Percentiles rank a stretch among this genome's conserved stretches.
Conservation (phyloP, 2,797 vertebrate species). For the Squalus acanthias region DNA sequence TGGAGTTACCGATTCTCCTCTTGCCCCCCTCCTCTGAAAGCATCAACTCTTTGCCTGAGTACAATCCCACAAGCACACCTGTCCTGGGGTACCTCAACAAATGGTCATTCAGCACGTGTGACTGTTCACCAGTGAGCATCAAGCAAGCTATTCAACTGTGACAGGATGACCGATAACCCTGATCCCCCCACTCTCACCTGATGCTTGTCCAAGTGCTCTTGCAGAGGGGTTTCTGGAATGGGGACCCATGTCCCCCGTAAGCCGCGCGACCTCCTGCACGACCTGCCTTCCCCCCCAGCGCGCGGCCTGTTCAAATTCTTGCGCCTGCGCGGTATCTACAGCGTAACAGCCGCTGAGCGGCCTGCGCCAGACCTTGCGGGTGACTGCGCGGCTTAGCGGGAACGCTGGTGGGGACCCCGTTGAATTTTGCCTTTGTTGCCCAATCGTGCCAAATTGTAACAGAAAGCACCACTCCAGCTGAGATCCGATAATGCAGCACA, state of each 20-base stretch:
- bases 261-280: no score
- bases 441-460: neutral
- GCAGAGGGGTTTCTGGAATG: neutral
- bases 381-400: no score
- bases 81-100: neutral
- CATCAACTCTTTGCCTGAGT: neutral
- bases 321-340: no score
- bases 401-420: neutral
- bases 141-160: neutral
- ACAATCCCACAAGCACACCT: neutral
- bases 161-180: neutral
- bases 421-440: neutral
- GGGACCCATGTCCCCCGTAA: no score
- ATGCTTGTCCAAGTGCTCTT: neutral
- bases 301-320: no score
- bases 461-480: neutral
- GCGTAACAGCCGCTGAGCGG: no score
- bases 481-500: neutral
- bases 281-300: no score
- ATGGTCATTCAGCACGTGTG: neutral
- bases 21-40: neutral
- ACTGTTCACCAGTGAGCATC: neutral
- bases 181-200: neutral
- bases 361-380: no score
- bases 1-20: neutral